A percentile compares a stretch with the other conserved stretches of the same genome.
Evolutionary conservation across 2,888 invertebrate species (phyloP).

Genomic region (Phaedon cochleariae): DNA sequence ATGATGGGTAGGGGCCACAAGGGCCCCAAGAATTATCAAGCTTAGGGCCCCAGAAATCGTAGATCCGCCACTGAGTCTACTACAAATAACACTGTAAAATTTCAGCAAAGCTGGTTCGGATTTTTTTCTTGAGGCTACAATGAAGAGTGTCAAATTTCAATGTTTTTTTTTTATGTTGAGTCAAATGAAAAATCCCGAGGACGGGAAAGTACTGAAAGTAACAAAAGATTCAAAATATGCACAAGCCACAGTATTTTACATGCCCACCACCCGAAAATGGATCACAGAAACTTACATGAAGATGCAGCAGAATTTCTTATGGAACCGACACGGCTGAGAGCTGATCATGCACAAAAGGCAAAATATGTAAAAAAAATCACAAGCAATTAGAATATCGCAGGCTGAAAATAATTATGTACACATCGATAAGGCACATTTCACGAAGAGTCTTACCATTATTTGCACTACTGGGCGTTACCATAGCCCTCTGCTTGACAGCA

Average conservation of each 20-base stretch:
- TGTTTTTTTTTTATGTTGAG: no score
- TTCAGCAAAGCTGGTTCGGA: no score
- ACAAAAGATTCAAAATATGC: not conserved
- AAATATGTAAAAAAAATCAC: slow-evolving; percentile 39
- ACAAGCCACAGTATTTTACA: not conserved
- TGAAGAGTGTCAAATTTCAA: no score
- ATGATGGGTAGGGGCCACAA: no score
- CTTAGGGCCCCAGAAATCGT: no score
- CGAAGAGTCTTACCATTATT: slow-evolving; percentile 47
- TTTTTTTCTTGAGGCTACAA: no score
- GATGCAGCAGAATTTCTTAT: slow-evolving; percentile 47
- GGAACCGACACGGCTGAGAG: slow-evolving; percentile 55
- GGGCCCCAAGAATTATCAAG: no score
- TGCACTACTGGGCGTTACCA: slow-evolving; percentile 51
- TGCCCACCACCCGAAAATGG: slow-evolving; percentile 25
- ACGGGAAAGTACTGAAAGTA: no score
- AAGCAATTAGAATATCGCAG: slow-evolving; percentile 25
- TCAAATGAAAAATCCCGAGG: no score
- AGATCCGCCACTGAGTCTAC: no score
- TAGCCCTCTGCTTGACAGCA: slow-evolving; percentile 60
- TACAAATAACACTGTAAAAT: no score
- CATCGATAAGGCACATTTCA: slow-evolving; percentile 16
- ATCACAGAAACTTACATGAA: slow-evolving; percentile 56
- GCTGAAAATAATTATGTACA: slow-evolving; percentile 38
- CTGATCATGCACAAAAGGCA: slow-evolving; percentile 52